Conservation (phyloP, 1,140 invertebrate species). For the Drosophila setifemur region DNA sequence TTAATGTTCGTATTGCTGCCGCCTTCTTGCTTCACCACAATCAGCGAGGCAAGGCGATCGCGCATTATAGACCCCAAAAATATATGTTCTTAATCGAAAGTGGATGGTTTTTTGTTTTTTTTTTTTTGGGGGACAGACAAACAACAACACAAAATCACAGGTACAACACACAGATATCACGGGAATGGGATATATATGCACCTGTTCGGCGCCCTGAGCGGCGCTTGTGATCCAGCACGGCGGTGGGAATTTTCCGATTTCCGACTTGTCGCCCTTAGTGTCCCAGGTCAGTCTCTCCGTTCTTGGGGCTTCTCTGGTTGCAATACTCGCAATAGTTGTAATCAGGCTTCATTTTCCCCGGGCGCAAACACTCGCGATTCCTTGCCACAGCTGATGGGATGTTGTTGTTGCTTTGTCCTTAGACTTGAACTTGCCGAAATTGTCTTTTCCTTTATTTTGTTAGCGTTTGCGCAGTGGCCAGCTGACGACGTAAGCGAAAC, state of each 20-base stretch:
- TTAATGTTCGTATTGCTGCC: slow-evolving; percentile 29
- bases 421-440: slow-evolving; percentile 66
- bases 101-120: too few species aligned
- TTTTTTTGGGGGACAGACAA: slow-evolving; percentile 17
- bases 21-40: slow-evolving; percentile 82
- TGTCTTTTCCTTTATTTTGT: slow-evolving; percentile 8
- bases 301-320: slow-evolving; percentile 9
- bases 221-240: slow-evolving; percentile 64
- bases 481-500: slow-evolving; percentile 58
- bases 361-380: too few species aligned
- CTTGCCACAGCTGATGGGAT: slow-evolving; percentile 30
- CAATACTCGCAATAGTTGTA: slow-evolving; percentile 28
- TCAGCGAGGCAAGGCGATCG: slow-evolving; percentile 81
- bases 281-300: background rate
- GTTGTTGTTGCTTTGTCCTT: slow-evolving; percentile 52
- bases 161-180: slow-evolving; percentile 29
- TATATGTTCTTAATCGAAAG: slow-evolving; percentile 5
- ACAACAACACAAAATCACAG: slow-evolving; percentile 9
- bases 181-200: slow-evolving; percentile 33
- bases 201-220: slow-evolving; percentile 62
- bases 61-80: slow-evolving; percentile 64
- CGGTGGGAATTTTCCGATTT: slow-evolving; percentile 7
- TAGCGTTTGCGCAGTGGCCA: slow-evolving; percentile 64
- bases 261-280: background rate
- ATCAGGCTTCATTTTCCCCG: slow-evolving; percentile 40